Evolutionary conservation across 2,113 vertebrate genomes (phyloP).

Genomic region (Campylorhamphus procurvoides): DNA sequence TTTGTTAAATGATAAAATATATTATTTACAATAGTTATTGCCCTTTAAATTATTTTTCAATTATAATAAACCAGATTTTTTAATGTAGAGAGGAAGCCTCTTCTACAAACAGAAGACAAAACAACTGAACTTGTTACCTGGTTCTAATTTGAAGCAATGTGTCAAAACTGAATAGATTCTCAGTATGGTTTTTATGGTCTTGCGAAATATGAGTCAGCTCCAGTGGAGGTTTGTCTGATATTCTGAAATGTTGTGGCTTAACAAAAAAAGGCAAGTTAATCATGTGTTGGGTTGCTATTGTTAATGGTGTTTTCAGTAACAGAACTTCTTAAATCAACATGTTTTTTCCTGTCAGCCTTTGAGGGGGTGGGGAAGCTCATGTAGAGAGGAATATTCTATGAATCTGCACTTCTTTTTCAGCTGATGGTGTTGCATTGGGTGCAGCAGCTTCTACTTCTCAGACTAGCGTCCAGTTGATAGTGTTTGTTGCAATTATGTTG

Average conservation of each 20-base stretch:
- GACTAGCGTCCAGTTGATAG: slow-evolving; percentile 97
- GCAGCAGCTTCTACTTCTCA: slow-evolving; percentile 98
- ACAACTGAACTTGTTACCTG: not conserved
- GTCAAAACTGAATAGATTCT: not conserved
- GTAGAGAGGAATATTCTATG: not conserved
- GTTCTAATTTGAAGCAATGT: not conserved
- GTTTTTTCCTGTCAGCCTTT: not conserved
- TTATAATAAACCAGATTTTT: not conserved
- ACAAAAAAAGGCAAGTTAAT: not conserved
- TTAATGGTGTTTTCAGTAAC: not conserved
- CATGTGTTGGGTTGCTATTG: not conserved
- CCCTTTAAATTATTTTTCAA: too few relatives aligned
- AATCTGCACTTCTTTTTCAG: slow-evolving; percentile 69
- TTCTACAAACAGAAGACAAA: not conserved
- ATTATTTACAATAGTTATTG: not conserved
- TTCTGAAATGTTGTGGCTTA: not conserved
- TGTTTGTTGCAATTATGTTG: slow-evolving; percentile 98
- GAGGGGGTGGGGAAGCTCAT: not conserved
- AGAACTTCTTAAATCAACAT: not conserved
- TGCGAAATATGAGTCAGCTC: not conserved
- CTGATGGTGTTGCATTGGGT: slow-evolving; percentile 94
- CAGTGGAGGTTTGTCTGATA: not conserved
- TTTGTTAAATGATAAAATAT: not conserved
- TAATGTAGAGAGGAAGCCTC: not conserved
- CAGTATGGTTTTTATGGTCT: not conserved